Conservation (phyloP, 2,113 vertebrate species). For the Rhizomys pruinosus region DNA sequence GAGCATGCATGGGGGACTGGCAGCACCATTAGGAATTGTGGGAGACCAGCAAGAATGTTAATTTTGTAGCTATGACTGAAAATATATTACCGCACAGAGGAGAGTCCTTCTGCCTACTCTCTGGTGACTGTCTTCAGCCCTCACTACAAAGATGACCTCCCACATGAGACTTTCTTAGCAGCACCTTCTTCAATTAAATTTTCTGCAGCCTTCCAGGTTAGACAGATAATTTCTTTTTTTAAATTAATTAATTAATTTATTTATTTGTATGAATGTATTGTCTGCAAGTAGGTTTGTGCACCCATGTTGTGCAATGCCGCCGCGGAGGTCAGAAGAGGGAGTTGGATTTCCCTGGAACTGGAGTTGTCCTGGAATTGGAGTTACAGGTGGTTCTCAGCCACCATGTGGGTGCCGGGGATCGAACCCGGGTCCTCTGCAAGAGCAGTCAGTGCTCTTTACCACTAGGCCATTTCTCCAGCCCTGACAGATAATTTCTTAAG, state of each 20-base stretch:
- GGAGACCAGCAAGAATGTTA: conserved; percentile 4
- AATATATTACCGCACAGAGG: background rate
- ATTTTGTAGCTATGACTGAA: background rate
- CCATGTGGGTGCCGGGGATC: too few species aligned
- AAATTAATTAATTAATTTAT: too few species aligned
- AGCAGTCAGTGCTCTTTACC: too few species aligned
- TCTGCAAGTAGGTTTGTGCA: too few species aligned
- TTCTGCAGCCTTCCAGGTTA: background rate
- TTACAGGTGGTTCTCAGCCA: too few species aligned
- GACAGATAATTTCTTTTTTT: background rate
- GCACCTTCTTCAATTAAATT: background rate
- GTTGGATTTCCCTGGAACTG: too few species aligned
- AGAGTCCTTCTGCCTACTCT: background rate
- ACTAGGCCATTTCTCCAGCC: too few species aligned
- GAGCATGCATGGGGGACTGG: background rate
- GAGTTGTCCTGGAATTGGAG: too few species aligned
- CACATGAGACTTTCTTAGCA: background rate
- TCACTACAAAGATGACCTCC: background rate
- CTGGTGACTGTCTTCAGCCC: background rate
- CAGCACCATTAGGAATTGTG: background rate
- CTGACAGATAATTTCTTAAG: background rate
- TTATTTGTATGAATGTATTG: too few species aligned
- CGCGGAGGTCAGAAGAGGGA: too few species aligned
- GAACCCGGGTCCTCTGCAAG: too few species aligned
- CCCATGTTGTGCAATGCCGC: too few species aligned